Evolutionary conservation across 2,113 vertebrate genomes (phyloP), one percentile per base, ranked within the genome.

Genomic region (Danio rerio): DNA sequence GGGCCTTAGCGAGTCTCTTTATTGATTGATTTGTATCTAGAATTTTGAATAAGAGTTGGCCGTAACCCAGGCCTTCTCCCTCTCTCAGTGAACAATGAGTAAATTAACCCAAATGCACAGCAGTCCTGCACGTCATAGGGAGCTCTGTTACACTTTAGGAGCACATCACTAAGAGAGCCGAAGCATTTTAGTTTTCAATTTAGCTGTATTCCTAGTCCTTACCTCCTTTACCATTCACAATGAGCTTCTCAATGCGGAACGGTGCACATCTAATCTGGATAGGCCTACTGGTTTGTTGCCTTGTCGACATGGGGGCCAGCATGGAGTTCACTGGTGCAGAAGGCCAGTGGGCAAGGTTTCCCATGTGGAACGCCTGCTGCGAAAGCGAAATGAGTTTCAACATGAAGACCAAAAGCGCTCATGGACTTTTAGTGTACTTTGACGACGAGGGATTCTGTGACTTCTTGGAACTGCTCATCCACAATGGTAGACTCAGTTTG

Each of bases 371-470:
- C 21, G 98, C 98, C 20, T 99, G 98, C 93, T 99, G 98, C 0
- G 97, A 99, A 88, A 99, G 98, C 0, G 97, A 99, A 88, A 96
- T 99, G 95, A 98, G 96, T 92, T 99, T 99, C 94, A 97, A 97
- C 91, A 96, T 99, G 94, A 97, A 98, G 94, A 99, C 97, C 0
- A 97, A 96, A 90, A 97, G 96, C 83, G 96, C 97, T 81, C 96
- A 97, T 1, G 97, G 98, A 90, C 94, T 99, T 20, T 94, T 99
- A 92, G 96, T 99, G 86, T 99, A 99, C 93, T 96, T 99, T 2
- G 98, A 99, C 3, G 97, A 99, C 0, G 97, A 99, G 91, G 98
- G 98, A 84, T 99, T 99, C 93, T 99, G 98, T 3, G 98, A 99
- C 93, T 99, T 99, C 92, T 92, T 99, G 91, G 97, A 99, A 92